These are phyloP conservation scores for Colletes latitarsis DNA, from an alignment of 1,140 invertebrate genomes.

Conservation along the genomic window DNA sequence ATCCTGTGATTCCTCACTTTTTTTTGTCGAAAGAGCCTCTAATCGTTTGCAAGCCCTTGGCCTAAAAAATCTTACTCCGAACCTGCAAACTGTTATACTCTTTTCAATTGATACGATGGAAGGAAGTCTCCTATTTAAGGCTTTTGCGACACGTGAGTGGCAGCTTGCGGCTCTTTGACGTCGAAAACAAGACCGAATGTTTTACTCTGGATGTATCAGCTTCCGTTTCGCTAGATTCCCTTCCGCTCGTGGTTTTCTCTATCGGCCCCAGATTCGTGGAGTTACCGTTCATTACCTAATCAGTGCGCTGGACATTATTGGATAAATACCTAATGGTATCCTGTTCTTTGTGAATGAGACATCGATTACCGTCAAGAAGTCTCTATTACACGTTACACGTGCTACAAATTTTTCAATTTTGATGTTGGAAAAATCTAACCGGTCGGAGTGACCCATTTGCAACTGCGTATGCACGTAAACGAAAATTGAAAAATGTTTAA, in stretches of 20 bases:
- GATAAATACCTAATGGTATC: slow-evolving; percentile 30
- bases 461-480: too few relatives aligned
- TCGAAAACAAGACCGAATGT: background rate
- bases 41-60: too few relatives aligned
- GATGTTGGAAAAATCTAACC: background rate
- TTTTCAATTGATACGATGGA: background rate
- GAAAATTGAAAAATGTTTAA: too few relatives aligned
- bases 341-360: slow-evolving; percentile 4
- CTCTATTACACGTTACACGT: too few relatives aligned
- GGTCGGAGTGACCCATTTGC: too few relatives aligned
- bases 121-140: background rate
- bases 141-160: slow-evolving; percentile 15
- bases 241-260: slow-evolving; percentile 22
- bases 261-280: background rate
- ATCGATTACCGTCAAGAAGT: background rate
- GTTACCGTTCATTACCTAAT: background rate
- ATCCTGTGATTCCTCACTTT: too few relatives aligned
- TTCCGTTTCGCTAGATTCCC: slow-evolving; percentile 44
- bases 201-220: slow-evolving; percentile 26
- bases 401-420: background rate
- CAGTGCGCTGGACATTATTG: slow-evolving; percentile 2
- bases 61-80: too few relatives aligned
- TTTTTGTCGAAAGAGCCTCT: too few relatives aligned
- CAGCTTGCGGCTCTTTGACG: slow-evolving; percentile 40
- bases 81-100: too few relatives aligned